These are phyloP conservation scores for Gnathonemus echidnorhynchus DNA, from an alignment of 2,113 vertebrate species.

Conservation along the genomic window DNA sequence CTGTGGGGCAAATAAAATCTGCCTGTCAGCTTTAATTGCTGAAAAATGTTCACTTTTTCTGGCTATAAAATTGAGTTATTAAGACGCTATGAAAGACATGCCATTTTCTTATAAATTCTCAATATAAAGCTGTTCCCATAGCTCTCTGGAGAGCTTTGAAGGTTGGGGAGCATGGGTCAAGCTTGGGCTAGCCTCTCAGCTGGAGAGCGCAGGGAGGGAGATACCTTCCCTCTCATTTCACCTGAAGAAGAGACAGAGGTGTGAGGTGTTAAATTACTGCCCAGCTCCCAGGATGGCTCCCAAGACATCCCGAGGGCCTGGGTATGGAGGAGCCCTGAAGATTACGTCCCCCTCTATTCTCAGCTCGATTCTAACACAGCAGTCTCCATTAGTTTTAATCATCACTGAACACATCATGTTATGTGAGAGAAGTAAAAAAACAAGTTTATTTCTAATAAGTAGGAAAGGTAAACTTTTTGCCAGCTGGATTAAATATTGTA, in stretches of 20 bases:
- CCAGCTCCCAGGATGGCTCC: background rate
- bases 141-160: constrained; percentile 28
- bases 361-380: background rate
- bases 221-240: constrained; percentile 17
- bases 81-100: constrained; percentile 33
- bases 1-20: constrained; percentile 31
- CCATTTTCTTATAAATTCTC: constrained; percentile 39
- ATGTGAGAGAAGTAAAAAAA: background rate
- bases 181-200: constrained; percentile 30
- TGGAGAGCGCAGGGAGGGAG: constrained; percentile 11
- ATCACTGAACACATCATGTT: background rate
- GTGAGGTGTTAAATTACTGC: constrained; percentile 24
- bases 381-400: constrained; percentile 9
- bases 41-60: constrained; percentile 33
- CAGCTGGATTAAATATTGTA: background rate
- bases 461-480: background rate
- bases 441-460: background rate
- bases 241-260: constrained; percentile 32
- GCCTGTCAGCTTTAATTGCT: constrained; percentile 31
- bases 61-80: constrained; percentile 37
- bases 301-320: background rate
- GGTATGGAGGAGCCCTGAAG: background rate
- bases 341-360: background rate
- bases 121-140: constrained; percentile 30
- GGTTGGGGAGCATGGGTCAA: constrained; percentile 34